phyloP scores from a whole-genome alignment of 2,797 vertebrate genomes.

The Erithacus rubecula region DNA sequence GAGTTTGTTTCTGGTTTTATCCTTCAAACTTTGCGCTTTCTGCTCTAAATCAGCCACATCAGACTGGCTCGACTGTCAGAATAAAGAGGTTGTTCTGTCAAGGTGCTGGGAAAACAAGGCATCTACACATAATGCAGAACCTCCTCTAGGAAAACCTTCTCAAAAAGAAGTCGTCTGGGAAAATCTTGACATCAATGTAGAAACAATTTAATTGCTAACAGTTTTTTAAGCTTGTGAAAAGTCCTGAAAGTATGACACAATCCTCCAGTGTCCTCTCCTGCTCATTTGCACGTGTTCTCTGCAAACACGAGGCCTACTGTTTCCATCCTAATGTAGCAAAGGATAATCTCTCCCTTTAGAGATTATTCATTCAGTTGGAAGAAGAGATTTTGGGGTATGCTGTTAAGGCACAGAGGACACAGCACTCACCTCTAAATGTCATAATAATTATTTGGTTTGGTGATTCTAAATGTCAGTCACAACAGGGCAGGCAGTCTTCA shows the following conservation, averaged over 20 bases:
- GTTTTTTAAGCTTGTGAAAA: background rate
- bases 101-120: background rate
- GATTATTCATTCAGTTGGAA: background rate
- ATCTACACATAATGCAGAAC: background rate
- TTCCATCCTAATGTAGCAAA: background rate
- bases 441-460: background rate
- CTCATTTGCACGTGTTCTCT: background rate
- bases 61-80: background rate
- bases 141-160: background rate
- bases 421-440: background rate
- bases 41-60: background rate
- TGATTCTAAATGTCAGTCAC: background rate
- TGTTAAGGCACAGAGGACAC: background rate
- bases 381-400: background rate
- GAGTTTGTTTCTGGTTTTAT: background rate
- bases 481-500: rapidly evolving
- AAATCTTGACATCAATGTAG: background rate
- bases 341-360: background rate
- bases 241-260: background rate
- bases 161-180: background rate
- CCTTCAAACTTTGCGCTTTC: background rate
- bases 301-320: background rate
- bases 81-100: background rate
- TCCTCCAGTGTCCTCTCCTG: background rate
- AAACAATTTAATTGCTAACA: background rate